Evolutionary conservation across 1,140 invertebrate genomes (phyloP), one percentile per base, ranked within the genome.

Genomic region (Leptonema lineaticorne): DNA sequence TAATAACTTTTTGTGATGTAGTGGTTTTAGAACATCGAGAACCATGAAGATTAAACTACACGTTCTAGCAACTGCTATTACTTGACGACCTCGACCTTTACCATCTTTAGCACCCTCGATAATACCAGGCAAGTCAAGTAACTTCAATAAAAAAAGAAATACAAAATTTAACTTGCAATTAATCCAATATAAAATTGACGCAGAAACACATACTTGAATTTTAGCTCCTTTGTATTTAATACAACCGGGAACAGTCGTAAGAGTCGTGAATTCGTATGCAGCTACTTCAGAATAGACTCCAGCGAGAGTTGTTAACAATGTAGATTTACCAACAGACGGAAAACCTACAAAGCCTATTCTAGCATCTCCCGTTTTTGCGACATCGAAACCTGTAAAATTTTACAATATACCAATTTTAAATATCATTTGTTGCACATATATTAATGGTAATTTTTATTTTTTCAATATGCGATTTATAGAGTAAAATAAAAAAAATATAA

Each of bases 61-160:
- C 0, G 98, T 99, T 69, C 97, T 85, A 0, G 98, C 98, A 0
- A 99, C 98, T 26, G 98, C 97, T 77, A 99, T 99, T 4, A 99
- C 98, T 85, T 99, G 98, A 75, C 97, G 88, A 86, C 98, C 97
- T 81, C 97, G 82, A 84, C 97, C 96, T 83, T 99, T 98, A 37
- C 94, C 94, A 80, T 99, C 98, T 79, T 99, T 99, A n/a, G 98
- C 98, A 73, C 98, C 98, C 85, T 99, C 98, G 78, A 99, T 99
- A 80, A 99, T 99, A 84, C 98, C 98, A 69, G 98, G 98, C 69
- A 99, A 86, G 90, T 99, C 98, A 2, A 99, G 83, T 24, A 99
- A 81, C 90, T 97, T 80, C 48, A 85, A 79, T 60, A 72, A 69
- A 63, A 46, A 46, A 46, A 48, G 24, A 1, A 63, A 46, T 46